A percentile compares a stretch with the other conserved stretches of the same genome.
phyloP scores from a whole-genome alignment of 2,888 invertebrate genomes.

The Cheilosia grossa region DNA sequence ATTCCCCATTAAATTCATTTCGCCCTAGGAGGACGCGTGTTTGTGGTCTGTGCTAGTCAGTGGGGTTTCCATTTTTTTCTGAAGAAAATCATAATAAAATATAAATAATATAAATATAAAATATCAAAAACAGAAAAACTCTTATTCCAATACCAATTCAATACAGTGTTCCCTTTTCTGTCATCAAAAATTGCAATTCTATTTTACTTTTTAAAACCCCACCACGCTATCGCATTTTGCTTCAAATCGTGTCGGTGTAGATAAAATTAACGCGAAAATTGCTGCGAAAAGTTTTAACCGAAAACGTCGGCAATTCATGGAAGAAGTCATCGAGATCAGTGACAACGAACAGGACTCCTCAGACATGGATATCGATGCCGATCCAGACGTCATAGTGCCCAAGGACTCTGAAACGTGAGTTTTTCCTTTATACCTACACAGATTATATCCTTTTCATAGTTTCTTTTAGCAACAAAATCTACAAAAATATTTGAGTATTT shows the following conservation, averaged over 20 bases:
- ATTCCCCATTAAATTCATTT: slow-evolving; percentile 55
- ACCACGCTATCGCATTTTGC: slow-evolving; percentile 28
- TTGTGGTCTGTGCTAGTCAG: slow-evolving; percentile 63
- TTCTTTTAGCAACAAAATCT: background rate
- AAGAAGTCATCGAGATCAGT: slow-evolving; percentile 78
- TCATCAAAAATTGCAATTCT: background rate
- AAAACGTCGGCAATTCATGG: slow-evolving; percentile 76
- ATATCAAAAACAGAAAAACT: slow-evolving; percentile 1
- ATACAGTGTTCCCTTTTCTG: slow-evolving; percentile 8
- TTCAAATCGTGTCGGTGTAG: slow-evolving; percentile 44
- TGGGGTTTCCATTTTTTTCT: slow-evolving; percentile 62
- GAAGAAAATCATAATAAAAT: slow-evolving; percentile 7
- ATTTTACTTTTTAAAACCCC: slow-evolving; percentile 12
- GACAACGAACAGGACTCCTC: slow-evolving; percentile 77
- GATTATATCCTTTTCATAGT: background rate
- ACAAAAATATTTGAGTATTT: background rate
- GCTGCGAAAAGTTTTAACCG: slow-evolving; percentile 55
- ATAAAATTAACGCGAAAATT: slow-evolving; percentile 49
- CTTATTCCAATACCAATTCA: slow-evolving; percentile 22
- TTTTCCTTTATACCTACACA: no score
- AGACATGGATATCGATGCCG: slow-evolving; percentile 77
- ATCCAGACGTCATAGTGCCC: slow-evolving; percentile 77
- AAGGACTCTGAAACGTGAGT: slow-evolving; percentile 78
- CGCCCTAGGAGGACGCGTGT: slow-evolving; percentile 71
- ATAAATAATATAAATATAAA: slow-evolving; percentile 6